Conservation (phyloP, 53 echinoderm and acorn worm genomes). For the Luidia sarsii region DNA sequence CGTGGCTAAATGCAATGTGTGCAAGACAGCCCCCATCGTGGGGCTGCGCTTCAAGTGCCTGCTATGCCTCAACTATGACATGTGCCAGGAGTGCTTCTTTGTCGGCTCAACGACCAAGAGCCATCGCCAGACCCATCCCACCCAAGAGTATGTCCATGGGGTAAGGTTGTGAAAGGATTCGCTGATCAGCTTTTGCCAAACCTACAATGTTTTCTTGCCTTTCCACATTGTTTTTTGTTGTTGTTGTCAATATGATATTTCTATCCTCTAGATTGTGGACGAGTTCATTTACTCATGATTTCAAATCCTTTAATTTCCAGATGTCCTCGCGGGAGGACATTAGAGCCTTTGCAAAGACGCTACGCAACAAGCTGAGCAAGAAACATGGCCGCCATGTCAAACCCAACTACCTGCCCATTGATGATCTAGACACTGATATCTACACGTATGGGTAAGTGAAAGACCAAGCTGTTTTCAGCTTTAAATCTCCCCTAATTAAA, state of each 20-base stretch:
- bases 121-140: conserved; percentile 83
- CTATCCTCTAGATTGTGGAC: neutral
- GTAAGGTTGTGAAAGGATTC: no score
- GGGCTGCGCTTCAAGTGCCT: conserved; percentile 92
- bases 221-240: neutral
- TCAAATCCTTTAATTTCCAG: no score
- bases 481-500: no score
- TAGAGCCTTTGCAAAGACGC: conserved; percentile 81
- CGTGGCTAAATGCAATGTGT: conserved; percentile 80
- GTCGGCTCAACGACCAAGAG: conserved; percentile 67
- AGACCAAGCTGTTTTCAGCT: neutral
- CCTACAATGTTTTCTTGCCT: no score
- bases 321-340: conserved; percentile 82
- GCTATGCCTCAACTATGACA: conserved; percentile 93
- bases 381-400: conserved; percentile 79
- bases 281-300: neutral
- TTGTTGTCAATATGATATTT: neutral
- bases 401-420: conserved; percentile 75
- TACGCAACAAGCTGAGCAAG: conserved; percentile 90
- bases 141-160: conserved; percentile 76
- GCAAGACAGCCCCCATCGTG: conserved; percentile 80
- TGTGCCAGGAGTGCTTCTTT: conserved; percentile 94
- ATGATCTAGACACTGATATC: conserved; percentile 29
- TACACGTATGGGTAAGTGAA: neutral
- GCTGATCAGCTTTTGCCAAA: no score